phyloP scores from a whole-genome alignment of 2,888 invertebrate species.

The Epinotia brunnichana region DNA sequence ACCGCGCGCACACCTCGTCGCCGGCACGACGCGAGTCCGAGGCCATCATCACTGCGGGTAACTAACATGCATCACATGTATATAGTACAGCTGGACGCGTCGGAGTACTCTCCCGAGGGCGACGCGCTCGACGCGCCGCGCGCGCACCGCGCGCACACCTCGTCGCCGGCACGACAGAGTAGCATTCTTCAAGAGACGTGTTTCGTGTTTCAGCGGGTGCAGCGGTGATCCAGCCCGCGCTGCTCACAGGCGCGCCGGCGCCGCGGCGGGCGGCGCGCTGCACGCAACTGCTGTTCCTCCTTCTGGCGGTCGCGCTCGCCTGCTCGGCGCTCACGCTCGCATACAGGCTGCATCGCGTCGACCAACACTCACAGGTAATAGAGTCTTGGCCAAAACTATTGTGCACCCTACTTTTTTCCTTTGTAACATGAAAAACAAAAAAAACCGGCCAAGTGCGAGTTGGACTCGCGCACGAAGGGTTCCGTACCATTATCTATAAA shows the following conservation, averaged over 20 bases:
- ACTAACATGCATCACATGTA: no score
- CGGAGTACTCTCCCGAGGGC: slow-evolving; percentile 58
- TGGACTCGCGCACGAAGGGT: no score
- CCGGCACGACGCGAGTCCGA: no score
- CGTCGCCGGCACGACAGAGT: neutral
- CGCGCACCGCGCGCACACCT: no score
- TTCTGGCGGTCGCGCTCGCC: slow-evolving; percentile 56
- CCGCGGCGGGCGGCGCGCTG: slow-evolving; percentile 48
- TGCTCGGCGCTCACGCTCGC: slow-evolving; percentile 60
- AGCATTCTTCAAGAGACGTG: neutral
- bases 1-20: no score
- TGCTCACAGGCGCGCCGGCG: slow-evolving; percentile 62
- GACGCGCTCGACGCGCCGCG: slow-evolving; percentile 48
- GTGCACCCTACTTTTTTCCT: no score
- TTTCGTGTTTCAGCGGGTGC: slow-evolving; percentile 53
- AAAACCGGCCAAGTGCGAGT: no score
- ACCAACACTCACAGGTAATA: slow-evolving; percentile 58
- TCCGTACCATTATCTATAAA: no score
- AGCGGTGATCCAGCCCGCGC: slow-evolving; percentile 74
- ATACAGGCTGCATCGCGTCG: slow-evolving; percentile 55
- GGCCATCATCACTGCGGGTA: no score
- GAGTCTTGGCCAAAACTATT: no score
- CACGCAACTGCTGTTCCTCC: slow-evolving; percentile 53
- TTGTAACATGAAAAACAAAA: no score
- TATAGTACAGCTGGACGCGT: no score